Conservation (phyloP, 1,140 invertebrate species). For the Dinoponera quadriceps region DNA sequence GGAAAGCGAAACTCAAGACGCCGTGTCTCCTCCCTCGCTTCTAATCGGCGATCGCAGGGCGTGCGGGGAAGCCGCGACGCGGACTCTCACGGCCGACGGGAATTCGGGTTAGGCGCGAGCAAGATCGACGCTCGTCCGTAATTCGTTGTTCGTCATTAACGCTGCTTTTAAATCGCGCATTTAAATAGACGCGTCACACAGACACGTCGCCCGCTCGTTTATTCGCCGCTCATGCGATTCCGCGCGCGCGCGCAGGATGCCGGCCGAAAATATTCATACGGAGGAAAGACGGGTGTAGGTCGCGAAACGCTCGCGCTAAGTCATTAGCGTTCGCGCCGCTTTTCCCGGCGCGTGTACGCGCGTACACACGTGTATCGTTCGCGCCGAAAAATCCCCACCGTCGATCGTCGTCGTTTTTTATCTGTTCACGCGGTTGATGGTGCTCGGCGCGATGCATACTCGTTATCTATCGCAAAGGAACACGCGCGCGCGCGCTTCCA, state of each 20-base stretch:
- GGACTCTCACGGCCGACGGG: too few species aligned
- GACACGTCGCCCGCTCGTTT: not conserved
- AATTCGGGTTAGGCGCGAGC: conserved; percentile 11
- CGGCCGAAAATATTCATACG: conserved; percentile 38
- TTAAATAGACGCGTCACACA: conserved; percentile 44
- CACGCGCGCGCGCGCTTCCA: not conserved
- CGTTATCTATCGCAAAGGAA: not conserved
- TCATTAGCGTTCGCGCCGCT: conserved; percentile 16
- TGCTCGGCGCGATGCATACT: not conserved
- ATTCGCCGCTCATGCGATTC: conserved; percentile 6
- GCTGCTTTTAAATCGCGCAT: conserved; percentile 36
- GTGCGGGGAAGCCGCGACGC: too few species aligned
- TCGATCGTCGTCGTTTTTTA: not conserved
- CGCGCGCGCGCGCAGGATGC: conserved; percentile 28
- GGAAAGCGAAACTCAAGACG: too few species aligned
- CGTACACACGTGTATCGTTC: not conserved
- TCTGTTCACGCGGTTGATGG: not conserved
- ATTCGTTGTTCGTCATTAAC: conserved; percentile 21
- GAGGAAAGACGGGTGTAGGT: too few species aligned
- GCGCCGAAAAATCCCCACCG: not conserved
- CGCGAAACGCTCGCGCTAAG: too few species aligned
- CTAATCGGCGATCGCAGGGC: too few species aligned
- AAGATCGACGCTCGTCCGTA: conserved; percentile 18
- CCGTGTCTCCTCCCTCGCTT: too few species aligned
- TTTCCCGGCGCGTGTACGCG: too few species aligned